Evolutionary conservation across 2,888 invertebrate genomes (phyloP).

Genomic region (Hirtodrosophila duncani): DNA sequence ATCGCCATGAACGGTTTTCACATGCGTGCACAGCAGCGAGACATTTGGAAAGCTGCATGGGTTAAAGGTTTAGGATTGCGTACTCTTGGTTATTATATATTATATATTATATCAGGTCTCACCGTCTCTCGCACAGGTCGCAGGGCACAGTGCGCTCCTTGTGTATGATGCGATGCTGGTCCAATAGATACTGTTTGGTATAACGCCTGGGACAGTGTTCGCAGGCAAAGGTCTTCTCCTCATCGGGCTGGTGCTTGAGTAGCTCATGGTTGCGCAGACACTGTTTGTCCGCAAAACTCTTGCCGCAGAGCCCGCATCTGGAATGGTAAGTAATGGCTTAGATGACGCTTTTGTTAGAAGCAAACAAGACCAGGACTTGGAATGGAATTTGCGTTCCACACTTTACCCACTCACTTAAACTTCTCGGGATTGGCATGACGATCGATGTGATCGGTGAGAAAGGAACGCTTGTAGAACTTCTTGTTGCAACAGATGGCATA

Average conservation of each 20-base stretch:
- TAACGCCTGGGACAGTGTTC: constrained; percentile 75
- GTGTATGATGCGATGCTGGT: constrained; percentile 73
- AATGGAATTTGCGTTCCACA: constrained; percentile 14
- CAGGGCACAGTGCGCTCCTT: constrained; percentile 69
- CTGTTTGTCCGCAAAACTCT: constrained; percentile 72
- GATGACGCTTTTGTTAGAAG: fast-evolving
- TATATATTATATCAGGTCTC: too few species aligned
- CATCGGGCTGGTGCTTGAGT: constrained; percentile 75
- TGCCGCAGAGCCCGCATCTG: constrained; percentile 67
- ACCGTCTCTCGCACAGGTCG: constrained; percentile 74
- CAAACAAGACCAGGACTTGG: background rate
- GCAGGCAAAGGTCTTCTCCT: constrained; percentile 73
- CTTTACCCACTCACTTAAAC: constrained; percentile 72
- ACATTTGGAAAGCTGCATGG: constrained; percentile 67
- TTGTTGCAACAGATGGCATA: constrained; percentile 76
- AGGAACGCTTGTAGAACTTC: constrained; percentile 74
- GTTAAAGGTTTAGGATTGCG: fast-evolving
- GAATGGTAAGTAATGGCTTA: too few species aligned
- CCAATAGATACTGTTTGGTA: constrained; percentile 74
- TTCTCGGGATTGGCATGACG: constrained; percentile 76
- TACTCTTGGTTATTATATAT: too few species aligned
- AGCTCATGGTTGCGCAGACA: constrained; percentile 76
- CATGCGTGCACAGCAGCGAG: constrained; percentile 69
- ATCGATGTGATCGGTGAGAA: constrained; percentile 76
- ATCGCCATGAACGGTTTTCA: constrained; percentile 65